A percentile compares a stretch with the other conserved stretches of the same genome.
These are phyloP conservation scores for Megalops atlanticus DNA, from an alignment of 2,113 vertebrate genomes.

Conservation along the genomic window DNA sequence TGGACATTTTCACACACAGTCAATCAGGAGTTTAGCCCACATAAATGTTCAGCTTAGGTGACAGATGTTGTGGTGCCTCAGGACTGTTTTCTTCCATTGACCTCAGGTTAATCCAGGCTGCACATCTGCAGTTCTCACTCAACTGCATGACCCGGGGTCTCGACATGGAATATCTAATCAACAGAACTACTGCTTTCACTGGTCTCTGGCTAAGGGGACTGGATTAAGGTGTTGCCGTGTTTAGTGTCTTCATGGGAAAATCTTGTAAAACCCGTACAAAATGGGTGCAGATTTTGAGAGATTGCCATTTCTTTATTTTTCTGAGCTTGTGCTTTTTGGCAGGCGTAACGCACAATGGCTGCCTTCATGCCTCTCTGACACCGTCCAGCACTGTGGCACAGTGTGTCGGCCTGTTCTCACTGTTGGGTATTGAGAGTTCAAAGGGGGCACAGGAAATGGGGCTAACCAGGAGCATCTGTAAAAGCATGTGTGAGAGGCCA, in stretches of 20 bases:
- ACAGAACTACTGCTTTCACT: slow-evolving; percentile 42
- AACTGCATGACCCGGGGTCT: slow-evolving; percentile 55
- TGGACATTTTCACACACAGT: neutral
- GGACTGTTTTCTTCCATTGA: slow-evolving; percentile 50
- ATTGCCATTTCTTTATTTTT: neutral
- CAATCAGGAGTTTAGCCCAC: neutral
- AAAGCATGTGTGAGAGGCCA: neutral
- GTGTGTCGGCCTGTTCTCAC: slow-evolving; percentile 1
- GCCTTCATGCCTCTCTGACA: neutral
- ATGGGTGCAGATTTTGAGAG: neutral
- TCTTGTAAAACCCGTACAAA: neutral
- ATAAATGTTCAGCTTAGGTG: neutral
- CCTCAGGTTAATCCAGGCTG: slow-evolving; percentile 18
- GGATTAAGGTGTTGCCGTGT: neutral
- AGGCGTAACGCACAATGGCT: neutral
- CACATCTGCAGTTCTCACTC: slow-evolving; percentile 47
- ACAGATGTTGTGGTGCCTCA: neutral
- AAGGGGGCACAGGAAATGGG: slow-evolving; percentile 62
- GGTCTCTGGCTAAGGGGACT: neutral
- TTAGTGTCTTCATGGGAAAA: neutral
- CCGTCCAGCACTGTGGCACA: neutral
- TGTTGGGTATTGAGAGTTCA: slow-evolving; percentile 46
- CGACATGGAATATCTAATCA: slow-evolving; percentile 43
- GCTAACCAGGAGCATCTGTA: slow-evolving; percentile 21
- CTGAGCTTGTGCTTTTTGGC: neutral